Percentiles rank a stretch among this genome's conserved stretches.
phyloP scores from a whole-genome alignment of 2,113 vertebrate species.

The Corydoras sp. region DNA sequence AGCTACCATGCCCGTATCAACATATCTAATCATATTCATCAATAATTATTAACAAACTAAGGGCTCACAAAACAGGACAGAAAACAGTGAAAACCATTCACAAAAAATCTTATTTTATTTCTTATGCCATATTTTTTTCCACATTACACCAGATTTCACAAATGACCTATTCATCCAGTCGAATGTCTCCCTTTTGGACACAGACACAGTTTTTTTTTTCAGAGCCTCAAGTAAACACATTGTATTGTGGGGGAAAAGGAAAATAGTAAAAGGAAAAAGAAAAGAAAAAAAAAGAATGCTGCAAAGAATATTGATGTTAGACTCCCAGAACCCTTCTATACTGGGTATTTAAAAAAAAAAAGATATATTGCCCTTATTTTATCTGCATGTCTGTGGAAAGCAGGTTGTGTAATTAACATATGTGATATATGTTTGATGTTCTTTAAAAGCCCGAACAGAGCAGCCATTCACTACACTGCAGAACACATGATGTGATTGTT shows the following conservation, averaged over 20 bases:
- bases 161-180: conserved; percentile 40
- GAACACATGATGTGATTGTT: too few relatives aligned
- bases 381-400: conserved; percentile 27
- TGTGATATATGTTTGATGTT: too few relatives aligned
- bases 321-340: conserved; percentile 22
- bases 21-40: too few relatives aligned
- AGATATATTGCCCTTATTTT: conserved; percentile 9
- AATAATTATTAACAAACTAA: too few relatives aligned
- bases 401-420: not conserved
- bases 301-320: conserved; percentile 32
- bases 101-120: conserved; percentile 32
- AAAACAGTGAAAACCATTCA: too few relatives aligned
- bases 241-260: conserved; percentile 7
- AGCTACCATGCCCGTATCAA: too few relatives aligned
- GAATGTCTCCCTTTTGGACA: conserved; percentile 32
- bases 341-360: conserved; percentile 11
- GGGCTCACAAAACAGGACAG: too few relatives aligned
- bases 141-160: conserved; percentile 58
- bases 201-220: conserved; percentile 10
- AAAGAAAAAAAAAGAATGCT: conserved; percentile 25
- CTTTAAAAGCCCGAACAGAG: too few relatives aligned
- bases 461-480: too few relatives aligned
- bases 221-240: conserved; percentile 9
- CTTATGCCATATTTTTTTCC: conserved; percentile 33
- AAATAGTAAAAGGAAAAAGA: conserved; percentile 1